Base-by-base conservation (phyloP, 2,888 invertebrate species). In the Uloborus plumipes region DNA sequence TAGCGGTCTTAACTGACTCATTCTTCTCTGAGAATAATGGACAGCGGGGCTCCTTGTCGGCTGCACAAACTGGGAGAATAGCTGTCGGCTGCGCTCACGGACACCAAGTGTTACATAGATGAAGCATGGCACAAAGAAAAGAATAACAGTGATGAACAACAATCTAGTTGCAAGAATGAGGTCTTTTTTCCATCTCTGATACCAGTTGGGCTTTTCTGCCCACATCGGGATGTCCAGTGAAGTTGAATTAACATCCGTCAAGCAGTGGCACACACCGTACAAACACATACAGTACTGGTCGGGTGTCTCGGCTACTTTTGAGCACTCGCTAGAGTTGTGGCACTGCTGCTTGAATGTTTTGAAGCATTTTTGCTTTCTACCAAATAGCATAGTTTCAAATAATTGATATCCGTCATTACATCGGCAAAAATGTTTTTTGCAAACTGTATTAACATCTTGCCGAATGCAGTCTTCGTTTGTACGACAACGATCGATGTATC, bases 81-180 rank as follows among this genome's bases (percentile, higher is more conserved):
- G 14, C 39, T 71, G 75, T 4, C 81, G 70, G 20, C 81, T 75
- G 3, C 81, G 70, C 15, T 82, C 81, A 14, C 81, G 70, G 31
- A 82, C 74, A 14, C 81, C 81, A 1, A 76, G 58, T 13, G 81
- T 82, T 11, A 82, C 75, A 58, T 82, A 82, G 39, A 82, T 72
- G n/a, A 82, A 82, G 51, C 81, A 82, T 6, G 81, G 81, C 15
- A 82, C 81, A 26, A 82, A 82, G 53, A 82, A 82, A 6, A 82
- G 65, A n/a, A 82, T 75, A 15, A 82, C 81, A 20, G 81, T 82
- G n/a, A 82, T 75, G 53, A 82, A 82, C 15, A 82, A 39, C 20
- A 82, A 53, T 3, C 81, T 59, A 15, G 81, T 82, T 16, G 81
- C 81, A 9, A 82, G 65, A 9, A 82, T 75, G 14, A 82, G 71